A percentile compares a stretch with the other conserved stretches of the same genome.
Conservation (phyloP, 2,888 invertebrate genomes). For the Phyto melanocephala region DNA sequence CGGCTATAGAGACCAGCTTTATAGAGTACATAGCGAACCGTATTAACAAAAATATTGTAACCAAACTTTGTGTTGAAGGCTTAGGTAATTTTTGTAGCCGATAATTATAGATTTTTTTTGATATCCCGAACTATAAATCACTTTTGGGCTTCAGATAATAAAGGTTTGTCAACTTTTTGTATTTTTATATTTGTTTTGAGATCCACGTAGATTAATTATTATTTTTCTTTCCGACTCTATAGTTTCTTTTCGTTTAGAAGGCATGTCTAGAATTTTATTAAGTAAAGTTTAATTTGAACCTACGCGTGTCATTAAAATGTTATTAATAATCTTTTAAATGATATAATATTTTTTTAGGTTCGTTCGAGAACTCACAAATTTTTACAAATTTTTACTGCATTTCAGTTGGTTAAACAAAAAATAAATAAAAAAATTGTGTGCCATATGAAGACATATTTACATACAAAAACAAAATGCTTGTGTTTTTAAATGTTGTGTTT, state of each 20-base stretch:
- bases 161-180: background rate
- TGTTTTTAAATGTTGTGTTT: no score
- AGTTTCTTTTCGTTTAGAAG: constrained; percentile 2
- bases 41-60: background rate
- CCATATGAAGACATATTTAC: no score
- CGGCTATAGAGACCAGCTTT: background rate
- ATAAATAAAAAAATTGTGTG: no score
- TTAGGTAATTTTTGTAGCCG: background rate
- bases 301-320: background rate
- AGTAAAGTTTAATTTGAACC: background rate
- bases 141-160: background rate
- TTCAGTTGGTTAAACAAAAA: no score
- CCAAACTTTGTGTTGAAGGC: background rate
- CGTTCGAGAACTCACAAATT: no score
- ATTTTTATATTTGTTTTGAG: background rate
- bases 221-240: background rate
- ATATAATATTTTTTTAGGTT: no score
- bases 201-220: background rate
- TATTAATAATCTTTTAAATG: background rate
- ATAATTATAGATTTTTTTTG: background rate
- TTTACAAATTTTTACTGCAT: no score
- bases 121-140: background rate
- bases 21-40: background rate
- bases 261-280: background rate
- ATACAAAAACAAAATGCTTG: no score